These are phyloP conservation scores for Drosophila orosa DNA, from an alignment of 1,140 invertebrate species.

Conservation along the genomic window DNA sequence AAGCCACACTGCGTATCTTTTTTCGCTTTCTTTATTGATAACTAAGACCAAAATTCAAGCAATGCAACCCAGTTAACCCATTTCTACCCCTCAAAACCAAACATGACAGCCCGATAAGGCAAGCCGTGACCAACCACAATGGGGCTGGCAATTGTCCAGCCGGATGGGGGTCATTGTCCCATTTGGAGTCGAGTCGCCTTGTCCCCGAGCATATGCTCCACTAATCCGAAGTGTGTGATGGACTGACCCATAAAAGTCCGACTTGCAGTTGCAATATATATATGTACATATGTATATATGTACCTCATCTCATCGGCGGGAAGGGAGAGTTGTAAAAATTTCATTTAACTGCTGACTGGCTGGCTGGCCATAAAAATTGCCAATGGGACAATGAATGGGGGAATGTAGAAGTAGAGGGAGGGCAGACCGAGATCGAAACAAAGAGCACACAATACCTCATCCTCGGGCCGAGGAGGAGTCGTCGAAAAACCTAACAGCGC, in stretches of 20 bases:
- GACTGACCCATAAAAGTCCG: constrained; percentile 67
- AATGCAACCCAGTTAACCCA: constrained; percentile 2
- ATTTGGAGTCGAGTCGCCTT: constrained; percentile 13
- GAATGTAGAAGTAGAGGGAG: not conserved
- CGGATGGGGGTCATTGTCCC: constrained; percentile 22
- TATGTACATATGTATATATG: not conserved
- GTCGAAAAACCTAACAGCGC: not conserved
- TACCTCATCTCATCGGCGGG: not conserved
- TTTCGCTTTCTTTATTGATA: not conserved
- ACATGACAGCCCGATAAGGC: not conserved
- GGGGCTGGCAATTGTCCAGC: constrained; percentile 34
- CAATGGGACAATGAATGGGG: constrained; percentile 60
- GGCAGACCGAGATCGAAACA: constrained; percentile 19
- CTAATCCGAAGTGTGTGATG: constrained; percentile 50
- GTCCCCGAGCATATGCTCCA: constrained; percentile 59
- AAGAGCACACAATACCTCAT: constrained; percentile 28
- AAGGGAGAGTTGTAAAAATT: constrained; percentile 56
- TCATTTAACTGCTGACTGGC: constrained; percentile 39
- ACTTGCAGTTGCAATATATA: constrained; percentile 48
- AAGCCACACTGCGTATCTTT: not conserved
- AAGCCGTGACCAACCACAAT: constrained; percentile 47
- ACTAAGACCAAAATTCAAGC: not conserved
- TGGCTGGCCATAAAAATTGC: constrained; percentile 61
- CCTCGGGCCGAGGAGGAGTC: not conserved
- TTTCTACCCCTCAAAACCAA: not conserved